These are phyloP conservation scores for Cordilura impudica DNA, from an alignment of 2,888 invertebrate genomes.

Conservation along the genomic window DNA sequence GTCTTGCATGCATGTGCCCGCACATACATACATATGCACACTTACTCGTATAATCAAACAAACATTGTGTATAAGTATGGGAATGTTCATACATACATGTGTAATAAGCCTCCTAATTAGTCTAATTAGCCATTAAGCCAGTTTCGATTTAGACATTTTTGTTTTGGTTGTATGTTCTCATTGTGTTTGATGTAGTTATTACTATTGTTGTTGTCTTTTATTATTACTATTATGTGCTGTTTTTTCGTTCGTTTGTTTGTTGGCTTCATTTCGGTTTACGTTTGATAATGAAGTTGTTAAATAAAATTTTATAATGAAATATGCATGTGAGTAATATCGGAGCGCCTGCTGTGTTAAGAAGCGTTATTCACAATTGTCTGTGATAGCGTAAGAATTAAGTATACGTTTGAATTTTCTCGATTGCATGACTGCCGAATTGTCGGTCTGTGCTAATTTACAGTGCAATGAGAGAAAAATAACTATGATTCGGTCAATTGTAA, in stretches of 20 bases:
- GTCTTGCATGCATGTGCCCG: neutral
- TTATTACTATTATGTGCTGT: constrained; percentile 3
- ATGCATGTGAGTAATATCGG: constrained; percentile 18
- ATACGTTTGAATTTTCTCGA: neutral
- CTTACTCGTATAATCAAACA: too few relatives aligned
- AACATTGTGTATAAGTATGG: neutral
- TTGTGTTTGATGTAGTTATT: neutral
- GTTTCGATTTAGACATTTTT: constrained; percentile 47
- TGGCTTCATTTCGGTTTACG: constrained; percentile 42
- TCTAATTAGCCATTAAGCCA: constrained; percentile 62
- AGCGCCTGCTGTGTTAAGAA: constrained; percentile 22
- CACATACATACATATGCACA: neutral
- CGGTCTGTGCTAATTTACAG: neutral
- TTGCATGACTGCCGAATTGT: neutral
- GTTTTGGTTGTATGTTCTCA: neutral
- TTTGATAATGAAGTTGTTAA: constrained; percentile 59
- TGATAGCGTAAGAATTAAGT: neutral
- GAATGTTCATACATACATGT: constrained; percentile 39
- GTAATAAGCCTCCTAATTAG: constrained; percentile 60
- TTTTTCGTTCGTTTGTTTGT: constrained; percentile 16
- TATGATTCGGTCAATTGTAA: too few relatives aligned
- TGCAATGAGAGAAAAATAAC: neutral
- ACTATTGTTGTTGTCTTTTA: neutral
- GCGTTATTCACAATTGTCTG: neutral
- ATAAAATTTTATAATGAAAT: constrained; percentile 48